phyloP scores from a whole-genome alignment of 2,888 invertebrate species.

The Meganola albula region DNA sequence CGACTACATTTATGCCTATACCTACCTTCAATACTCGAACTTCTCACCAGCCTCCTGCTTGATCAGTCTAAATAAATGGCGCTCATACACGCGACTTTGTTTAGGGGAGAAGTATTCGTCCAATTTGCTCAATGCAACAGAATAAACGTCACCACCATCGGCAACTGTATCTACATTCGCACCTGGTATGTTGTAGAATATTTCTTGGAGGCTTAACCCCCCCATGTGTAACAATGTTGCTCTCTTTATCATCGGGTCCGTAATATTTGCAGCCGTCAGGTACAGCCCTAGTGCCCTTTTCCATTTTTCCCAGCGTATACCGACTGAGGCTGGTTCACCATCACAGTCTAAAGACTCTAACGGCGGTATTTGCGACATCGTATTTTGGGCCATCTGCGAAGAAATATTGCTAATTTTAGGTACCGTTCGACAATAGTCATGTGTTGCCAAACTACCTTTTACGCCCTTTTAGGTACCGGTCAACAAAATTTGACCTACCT shows the following conservation, averaged over 20 bases:
- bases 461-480: no score
- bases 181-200: constrained; percentile 5
- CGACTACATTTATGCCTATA: constrained; percentile 10
- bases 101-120: constrained; percentile 14
- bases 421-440: no score
- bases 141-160: constrained; percentile 1
- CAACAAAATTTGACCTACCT: no score
- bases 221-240: constrained; percentile 2
- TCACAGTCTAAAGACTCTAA: constrained; percentile 1
- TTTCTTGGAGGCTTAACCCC: constrained; percentile 2
- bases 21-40: constrained; percentile 25
- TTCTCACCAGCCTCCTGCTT: constrained; percentile 21
- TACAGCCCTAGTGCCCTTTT: background rate
- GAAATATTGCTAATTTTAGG: no score
- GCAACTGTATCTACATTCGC: background rate
- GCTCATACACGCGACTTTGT: constrained; percentile 13
- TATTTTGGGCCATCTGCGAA: constrained; percentile 1
- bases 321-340: constrained; percentile 1
- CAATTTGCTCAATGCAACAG: background rate
- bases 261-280: background rate
- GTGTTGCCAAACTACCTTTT: no score
- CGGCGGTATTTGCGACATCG: constrained; percentile 2
- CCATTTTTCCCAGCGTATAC: constrained; percentile 2
- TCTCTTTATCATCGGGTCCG: background rate
- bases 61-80: constrained; percentile 14